Conservation (phyloP, 2,113 vertebrate species). For the Propithecus coquereli region DNA sequence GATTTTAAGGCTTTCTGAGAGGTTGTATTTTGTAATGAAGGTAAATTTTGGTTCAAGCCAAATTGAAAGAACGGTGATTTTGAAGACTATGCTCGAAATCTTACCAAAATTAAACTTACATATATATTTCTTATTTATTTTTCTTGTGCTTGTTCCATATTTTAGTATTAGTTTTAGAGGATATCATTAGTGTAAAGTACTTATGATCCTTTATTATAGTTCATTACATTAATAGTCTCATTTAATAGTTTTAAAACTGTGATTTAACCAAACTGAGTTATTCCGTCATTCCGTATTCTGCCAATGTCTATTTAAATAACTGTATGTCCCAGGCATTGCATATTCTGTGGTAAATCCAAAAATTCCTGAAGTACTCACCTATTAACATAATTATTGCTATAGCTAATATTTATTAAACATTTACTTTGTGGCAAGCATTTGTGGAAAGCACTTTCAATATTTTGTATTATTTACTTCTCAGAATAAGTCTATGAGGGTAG, state of each 20-base stretch:
- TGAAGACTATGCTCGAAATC: not conserved
- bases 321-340: not conserved
- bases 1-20: not conserved
- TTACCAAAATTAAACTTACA: not conserved
- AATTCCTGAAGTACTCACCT: not conserved
- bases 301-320: not conserved
- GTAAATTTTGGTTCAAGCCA: not conserved
- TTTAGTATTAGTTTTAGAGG: not conserved
- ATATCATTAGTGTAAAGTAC: not conserved
- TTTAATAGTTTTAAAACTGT: not conserved
- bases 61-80: not conserved
- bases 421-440: not conserved
- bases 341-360: not conserved
- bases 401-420: constrained; percentile 7
- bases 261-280: not conserved
- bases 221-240: not conserved
- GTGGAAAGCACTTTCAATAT: not conserved
- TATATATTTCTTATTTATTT: not conserved
- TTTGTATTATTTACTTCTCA: not conserved
- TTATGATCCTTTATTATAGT: not conserved
- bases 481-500: not conserved
- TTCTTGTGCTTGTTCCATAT: not conserved
- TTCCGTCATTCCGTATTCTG: not conserved
- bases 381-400: not conserved
- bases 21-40: not conserved